phyloP scores from a whole-genome alignment of 2,797 vertebrate species.

The Brotula barbata region DNA sequence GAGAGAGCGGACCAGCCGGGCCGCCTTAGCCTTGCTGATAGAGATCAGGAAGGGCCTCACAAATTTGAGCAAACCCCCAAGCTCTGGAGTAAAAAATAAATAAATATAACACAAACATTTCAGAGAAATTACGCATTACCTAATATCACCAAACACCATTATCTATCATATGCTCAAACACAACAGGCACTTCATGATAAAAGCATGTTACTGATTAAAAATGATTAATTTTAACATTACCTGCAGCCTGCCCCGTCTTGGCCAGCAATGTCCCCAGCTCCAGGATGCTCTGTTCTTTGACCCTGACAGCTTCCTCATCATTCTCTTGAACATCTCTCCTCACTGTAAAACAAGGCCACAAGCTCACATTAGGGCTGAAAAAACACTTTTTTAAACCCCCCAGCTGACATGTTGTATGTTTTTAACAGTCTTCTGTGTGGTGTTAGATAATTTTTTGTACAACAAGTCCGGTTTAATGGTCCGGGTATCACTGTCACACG shows the following conservation, averaged over 20 bases:
- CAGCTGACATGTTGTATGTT: too few species aligned
- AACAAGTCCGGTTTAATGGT: not conserved
- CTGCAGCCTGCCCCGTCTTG: constrained; percentile 97
- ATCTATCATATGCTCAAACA: too few species aligned
- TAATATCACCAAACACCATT: not conserved
- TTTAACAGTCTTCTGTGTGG: too few species aligned
- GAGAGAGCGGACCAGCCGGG: constrained; percentile 92
- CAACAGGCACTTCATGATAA: too few species aligned
- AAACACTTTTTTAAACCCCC: too few species aligned
- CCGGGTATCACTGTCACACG: too few species aligned
- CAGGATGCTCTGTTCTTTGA: constrained; percentile 99
- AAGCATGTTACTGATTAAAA: not conserved
- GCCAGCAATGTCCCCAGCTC: constrained; percentile 93
- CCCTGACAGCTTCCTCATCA: constrained; percentile 95
- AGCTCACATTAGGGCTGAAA: not conserved
- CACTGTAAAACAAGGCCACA: constrained; percentile 74
- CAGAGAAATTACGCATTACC: not conserved
- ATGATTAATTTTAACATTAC: constrained; percentile 63
- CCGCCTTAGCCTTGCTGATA: constrained; percentile 99
- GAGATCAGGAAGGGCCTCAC: constrained; percentile 97
- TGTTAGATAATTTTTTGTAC: too few species aligned
- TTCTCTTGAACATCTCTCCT: constrained; percentile 96
- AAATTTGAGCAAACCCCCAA: constrained; percentile 97
- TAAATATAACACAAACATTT: too few species aligned
- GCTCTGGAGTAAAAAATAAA: constrained; percentile 76